phyloP scores from a whole-genome alignment of 2,113 vertebrate species.

The Benitochromis conjunctus region DNA sequence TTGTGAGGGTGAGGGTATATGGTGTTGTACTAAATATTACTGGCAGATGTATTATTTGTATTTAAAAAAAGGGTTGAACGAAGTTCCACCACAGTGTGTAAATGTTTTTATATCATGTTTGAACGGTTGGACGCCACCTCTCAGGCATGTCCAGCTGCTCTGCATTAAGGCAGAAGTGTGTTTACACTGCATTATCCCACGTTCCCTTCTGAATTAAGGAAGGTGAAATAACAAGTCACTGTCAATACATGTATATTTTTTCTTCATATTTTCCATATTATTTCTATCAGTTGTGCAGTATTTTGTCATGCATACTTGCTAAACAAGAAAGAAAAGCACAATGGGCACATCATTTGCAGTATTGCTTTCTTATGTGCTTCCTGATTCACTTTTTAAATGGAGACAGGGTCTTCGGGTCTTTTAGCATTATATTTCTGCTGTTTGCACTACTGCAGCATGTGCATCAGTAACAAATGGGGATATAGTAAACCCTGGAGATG shows the following conservation, averaged over 20 bases:
- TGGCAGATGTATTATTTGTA: conserved; percentile 22
- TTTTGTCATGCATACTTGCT: conserved; percentile 9
- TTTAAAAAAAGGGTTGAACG: conserved; percentile 1
- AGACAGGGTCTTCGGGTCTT: neutral
- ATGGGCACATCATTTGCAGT: conserved; percentile 21
- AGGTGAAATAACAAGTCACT: neutral
- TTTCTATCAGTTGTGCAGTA: neutral
- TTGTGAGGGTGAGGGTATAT: conserved; percentile 1
- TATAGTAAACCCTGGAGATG: neutral
- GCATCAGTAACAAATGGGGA: neutral
- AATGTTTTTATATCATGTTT: conserved; percentile 32
- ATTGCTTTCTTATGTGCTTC: conserved; percentile 27
- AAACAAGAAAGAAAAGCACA: conserved; percentile 2
- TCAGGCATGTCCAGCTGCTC: conserved; percentile 45
- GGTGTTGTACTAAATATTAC: neutral
- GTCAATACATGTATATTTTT: neutral
- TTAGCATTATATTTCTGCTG: neutral
- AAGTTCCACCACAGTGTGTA: neutral
- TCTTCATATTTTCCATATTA: neutral
- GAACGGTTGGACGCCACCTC: conserved; percentile 40
- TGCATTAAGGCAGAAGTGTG: conserved; percentile 24
- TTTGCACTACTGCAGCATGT: neutral
- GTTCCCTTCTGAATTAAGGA: neutral
- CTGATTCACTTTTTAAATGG: conserved; percentile 49
- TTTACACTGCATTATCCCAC: neutral